Evolutionary conservation across 2,888 invertebrate genomes (phyloP).

Genomic region (Cryptophagus acutangulus): DNA sequence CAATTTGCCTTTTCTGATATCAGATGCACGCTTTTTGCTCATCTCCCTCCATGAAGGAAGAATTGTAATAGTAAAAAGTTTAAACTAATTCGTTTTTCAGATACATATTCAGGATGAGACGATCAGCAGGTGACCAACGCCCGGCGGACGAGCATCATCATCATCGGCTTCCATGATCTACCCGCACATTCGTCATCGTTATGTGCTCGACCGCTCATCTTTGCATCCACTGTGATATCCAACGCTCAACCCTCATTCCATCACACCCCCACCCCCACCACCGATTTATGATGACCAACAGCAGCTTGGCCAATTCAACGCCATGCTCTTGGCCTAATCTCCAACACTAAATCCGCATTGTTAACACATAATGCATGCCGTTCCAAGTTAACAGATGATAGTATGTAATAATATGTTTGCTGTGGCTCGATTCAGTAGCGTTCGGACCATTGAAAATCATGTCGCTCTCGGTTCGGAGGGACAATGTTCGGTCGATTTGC

Average conservation of each 20-base stretch:
- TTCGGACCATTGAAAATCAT: no score
- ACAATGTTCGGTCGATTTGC: no score
- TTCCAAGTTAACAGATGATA: conserved; percentile 1
- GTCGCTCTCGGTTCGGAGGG: no score
- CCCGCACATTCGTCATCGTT: conserved; percentile 29
- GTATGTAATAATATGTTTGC: no score
- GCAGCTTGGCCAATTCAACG: neutral
- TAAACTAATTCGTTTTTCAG: conserved; percentile 28
- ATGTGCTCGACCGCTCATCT: conserved; percentile 38
- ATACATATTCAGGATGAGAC: conserved; percentile 43
- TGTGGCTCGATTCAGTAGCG: no score
- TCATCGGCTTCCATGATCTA: conserved; percentile 24
- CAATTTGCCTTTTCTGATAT: no score
- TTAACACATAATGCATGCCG: conserved; percentile 10
- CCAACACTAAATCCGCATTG: conserved; percentile 6
- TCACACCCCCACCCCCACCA: no score
- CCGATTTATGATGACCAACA: neutral
- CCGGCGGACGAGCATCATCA: conserved; percentile 32
- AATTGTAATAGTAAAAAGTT: no score
- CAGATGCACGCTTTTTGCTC: no score
- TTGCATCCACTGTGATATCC: conserved; percentile 39
- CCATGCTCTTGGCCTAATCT: conserved; percentile 7
- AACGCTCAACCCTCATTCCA: conserved; percentile 3
- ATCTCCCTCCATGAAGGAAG: no score
- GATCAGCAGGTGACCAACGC: conserved; percentile 39